These are phyloP conservation scores for Epinotia bilunana DNA, from an alignment of 2,888 invertebrate genomes.

Conservation along the genomic window DNA sequence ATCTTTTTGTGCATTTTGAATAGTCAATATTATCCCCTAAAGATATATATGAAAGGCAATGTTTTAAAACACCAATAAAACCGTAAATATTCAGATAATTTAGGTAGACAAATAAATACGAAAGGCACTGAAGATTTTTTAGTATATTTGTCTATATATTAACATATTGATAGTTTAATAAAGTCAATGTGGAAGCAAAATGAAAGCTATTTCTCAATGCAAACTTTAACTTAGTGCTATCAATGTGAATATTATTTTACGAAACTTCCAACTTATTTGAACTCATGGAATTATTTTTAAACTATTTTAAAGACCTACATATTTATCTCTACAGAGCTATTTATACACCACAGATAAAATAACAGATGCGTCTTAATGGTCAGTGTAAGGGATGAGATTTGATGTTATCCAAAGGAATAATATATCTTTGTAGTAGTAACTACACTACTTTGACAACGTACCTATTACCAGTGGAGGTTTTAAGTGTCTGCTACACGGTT, in stretches of 20 bases:
- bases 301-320: constrained; percentile 35
- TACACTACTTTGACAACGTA: too few species aligned
- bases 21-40: not conserved
- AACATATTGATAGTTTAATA: constrained; percentile 15
- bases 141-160: constrained; percentile 1
- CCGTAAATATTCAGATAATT: not conserved
- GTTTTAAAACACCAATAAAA: not conserved
- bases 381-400: constrained; percentile 29
- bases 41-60: not conserved
- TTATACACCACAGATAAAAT: constrained; percentile 38
- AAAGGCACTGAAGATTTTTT: not conserved
- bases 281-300: constrained; percentile 35
- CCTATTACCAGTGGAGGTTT: too few species aligned
- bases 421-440: constrained; percentile 12
- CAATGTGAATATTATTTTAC: constrained; percentile 23
- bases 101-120: not conserved
- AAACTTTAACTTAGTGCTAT: constrained; percentile 16
- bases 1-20: constrained; percentile 5
- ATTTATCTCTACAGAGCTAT: constrained; percentile 36
- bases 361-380: constrained; percentile 41
- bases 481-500: too few species aligned
- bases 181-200: not conserved
- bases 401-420: constrained; percentile 18
- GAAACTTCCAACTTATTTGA: constrained; percentile 29
- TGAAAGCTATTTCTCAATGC: constrained; percentile 8